phyloP scores from a whole-genome alignment of 1,140 invertebrate genomes.

The Drosophila ananassae region DNA sequence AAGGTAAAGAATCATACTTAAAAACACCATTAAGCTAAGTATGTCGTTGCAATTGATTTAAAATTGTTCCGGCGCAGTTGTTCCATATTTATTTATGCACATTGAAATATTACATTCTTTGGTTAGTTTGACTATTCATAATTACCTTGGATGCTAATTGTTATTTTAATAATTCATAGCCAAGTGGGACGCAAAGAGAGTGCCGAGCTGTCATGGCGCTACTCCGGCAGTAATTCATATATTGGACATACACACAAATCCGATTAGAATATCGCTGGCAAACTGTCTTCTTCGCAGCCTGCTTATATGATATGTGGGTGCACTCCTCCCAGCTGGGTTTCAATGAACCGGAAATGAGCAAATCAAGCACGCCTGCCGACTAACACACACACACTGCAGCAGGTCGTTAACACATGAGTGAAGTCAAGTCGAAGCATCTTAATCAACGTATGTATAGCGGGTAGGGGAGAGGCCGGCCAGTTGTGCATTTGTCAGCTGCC shows the following conservation, averaged over 20 bases:
- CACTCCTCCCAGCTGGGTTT: slow-evolving; percentile 31
- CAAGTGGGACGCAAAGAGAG: slow-evolving; percentile 10
- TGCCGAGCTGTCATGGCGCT: slow-evolving; percentile 13
- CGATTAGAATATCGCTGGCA: slow-evolving; percentile 69
- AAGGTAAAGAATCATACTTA: too few relatives aligned
- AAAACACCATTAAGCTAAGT: too few relatives aligned
- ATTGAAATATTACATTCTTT: background rate
- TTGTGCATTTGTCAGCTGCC: slow-evolving; percentile 57
- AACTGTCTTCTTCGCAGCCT: slow-evolving; percentile 9
- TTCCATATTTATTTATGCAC: background rate
- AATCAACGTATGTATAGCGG: slow-evolving; percentile 40
- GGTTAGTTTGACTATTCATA: slow-evolving; percentile 26
- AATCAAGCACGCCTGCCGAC: slow-evolving; percentile 60
- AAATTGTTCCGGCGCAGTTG: background rate
- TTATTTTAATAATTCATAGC: slow-evolving; percentile 63
- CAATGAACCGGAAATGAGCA: slow-evolving; percentile 75
- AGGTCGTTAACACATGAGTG: slow-evolving; percentile 67
- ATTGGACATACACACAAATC: slow-evolving; percentile 63
- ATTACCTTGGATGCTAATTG: slow-evolving; percentile 63
- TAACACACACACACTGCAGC: slow-evolving; percentile 14
- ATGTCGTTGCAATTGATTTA: background rate
- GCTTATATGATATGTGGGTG: background rate
- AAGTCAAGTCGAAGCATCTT: slow-evolving; percentile 72
- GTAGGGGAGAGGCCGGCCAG: background rate
- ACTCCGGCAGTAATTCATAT: slow-evolving; percentile 42